phyloP scores from a whole-genome alignment of 1,140 invertebrate species.

The Theocolax elegans region DNA sequence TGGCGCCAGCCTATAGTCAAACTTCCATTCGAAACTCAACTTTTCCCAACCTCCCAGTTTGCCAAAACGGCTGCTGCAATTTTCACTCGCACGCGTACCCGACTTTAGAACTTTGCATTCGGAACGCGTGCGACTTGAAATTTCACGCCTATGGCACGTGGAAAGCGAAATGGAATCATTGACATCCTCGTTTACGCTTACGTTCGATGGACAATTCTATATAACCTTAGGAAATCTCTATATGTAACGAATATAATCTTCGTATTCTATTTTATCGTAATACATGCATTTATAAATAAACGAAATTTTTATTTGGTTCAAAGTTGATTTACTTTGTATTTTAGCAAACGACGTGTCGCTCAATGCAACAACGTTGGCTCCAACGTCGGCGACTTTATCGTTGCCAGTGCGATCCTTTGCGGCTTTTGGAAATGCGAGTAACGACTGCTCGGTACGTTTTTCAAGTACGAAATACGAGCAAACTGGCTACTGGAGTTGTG shows the following conservation, averaged over 20 bases:
- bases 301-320: too few relatives aligned
- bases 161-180: conserved; percentile 27
- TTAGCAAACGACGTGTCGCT: conserved; percentile 8
- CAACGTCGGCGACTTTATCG: conserved; percentile 46
- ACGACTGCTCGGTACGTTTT: conserved; percentile 65
- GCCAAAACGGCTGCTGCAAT: neutral
- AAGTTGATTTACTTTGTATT: too few relatives aligned
- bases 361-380: conserved; percentile 44
- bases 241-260: too few relatives aligned
- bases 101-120: neutral
- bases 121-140: conserved; percentile 8
- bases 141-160: conserved; percentile 13
- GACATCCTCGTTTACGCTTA: neutral
- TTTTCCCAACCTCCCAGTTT: neutral
- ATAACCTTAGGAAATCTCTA: neutral
- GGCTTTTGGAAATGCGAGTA: conserved; percentile 64
- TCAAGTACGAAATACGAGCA: conserved; percentile 62
- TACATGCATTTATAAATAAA: too few relatives aligned
- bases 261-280: too few relatives aligned
- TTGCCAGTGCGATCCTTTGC: conserved; percentile 60
- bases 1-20: neutral
- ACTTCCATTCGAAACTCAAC: conserved; percentile 1
- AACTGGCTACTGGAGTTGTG: conserved; percentile 65
- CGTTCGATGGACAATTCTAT: neutral
- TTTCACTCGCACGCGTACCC: conserved; percentile 6